A percentile compares a stretch with the other conserved stretches of the same genome.
These are phyloP conservation scores for Aphidoletes aphidimyza DNA, from an alignment of 2,888 invertebrate genomes.

Conservation along the genomic window DNA sequence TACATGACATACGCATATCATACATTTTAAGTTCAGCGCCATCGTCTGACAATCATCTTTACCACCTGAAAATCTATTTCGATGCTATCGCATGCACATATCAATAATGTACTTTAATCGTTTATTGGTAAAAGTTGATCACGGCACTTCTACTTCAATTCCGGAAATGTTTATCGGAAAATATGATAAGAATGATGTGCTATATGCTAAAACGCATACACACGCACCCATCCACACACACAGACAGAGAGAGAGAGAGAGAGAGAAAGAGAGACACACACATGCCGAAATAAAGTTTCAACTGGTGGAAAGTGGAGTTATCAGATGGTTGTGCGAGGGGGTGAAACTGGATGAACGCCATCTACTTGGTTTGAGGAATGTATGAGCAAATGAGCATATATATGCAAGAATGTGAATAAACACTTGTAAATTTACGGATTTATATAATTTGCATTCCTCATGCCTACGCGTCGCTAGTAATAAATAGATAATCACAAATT, in stretches of 20 bases:
- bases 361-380: neutral
- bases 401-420: no score
- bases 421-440: neutral
- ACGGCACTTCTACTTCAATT: neutral
- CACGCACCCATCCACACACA: no score
- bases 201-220: no score
- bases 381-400: no score
- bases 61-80: neutral
- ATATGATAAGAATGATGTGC: neutral
- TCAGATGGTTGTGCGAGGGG: neutral
- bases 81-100: conserved; percentile 15
- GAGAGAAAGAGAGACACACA: neutral
- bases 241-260: neutral
- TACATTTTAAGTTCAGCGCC: no score
- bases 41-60: neutral
- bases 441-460: neutral
- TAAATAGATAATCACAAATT: conserved; percentile 22
- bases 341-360: neutral
- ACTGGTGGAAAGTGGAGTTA: neutral
- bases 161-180: neutral
- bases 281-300: no score
- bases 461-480: conserved; percentile 11
- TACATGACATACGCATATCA: no score
- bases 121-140: no score
- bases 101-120: neutral